These are phyloP conservation scores for Drosophila sturtevanti DNA, from an alignment of 1,140 invertebrate species.

Conservation along the genomic window DNA sequence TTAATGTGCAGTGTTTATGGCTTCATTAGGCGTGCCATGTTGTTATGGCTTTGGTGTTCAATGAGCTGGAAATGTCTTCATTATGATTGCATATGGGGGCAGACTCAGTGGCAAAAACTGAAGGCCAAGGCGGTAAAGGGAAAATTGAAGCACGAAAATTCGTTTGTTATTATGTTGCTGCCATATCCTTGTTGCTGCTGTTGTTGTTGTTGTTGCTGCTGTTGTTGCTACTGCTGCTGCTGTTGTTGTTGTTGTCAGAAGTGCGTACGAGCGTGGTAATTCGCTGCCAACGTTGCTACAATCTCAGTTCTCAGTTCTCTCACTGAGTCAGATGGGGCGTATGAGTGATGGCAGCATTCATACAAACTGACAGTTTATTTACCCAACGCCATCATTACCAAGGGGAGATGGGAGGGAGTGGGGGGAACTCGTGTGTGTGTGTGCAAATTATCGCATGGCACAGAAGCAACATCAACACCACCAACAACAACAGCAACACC, in stretches of 20 bases:
- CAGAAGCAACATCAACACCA: background rate
- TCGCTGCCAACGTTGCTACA: slow-evolving; percentile 27
- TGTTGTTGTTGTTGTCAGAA: slow-evolving; percentile 40
- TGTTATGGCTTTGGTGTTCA: slow-evolving; percentile 54
- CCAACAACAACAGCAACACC: background rate
- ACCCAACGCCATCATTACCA: slow-evolving; percentile 74
- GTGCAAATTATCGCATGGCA: slow-evolving; percentile 53
- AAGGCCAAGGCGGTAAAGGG: slow-evolving; percentile 14
- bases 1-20: slow-evolving; percentile 45
- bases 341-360: slow-evolving; percentile 75
- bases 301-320: slow-evolving; percentile 3
- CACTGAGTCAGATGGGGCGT: slow-evolving; percentile 36
- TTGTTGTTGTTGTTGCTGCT: slow-evolving; percentile 30
- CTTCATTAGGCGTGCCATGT: slow-evolving; percentile 53
- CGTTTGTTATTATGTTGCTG: slow-evolving; percentile 55
- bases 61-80: slow-evolving; percentile 77
- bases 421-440: slow-evolving; percentile 21
- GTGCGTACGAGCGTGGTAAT: slow-evolving; percentile 74
- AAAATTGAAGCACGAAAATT: slow-evolving; percentile 54
- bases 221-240: slow-evolving; percentile 28
- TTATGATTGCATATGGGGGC: slow-evolving; percentile 69
- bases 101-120: slow-evolving; percentile 8
- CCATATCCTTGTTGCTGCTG: slow-evolving; percentile 12
- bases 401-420: slow-evolving; percentile 20
- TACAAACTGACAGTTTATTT: slow-evolving; percentile 78